Evolutionary conservation across 2,113 vertebrate genomes (phyloP).

Genomic region (Centrocercus urophasianus): DNA sequence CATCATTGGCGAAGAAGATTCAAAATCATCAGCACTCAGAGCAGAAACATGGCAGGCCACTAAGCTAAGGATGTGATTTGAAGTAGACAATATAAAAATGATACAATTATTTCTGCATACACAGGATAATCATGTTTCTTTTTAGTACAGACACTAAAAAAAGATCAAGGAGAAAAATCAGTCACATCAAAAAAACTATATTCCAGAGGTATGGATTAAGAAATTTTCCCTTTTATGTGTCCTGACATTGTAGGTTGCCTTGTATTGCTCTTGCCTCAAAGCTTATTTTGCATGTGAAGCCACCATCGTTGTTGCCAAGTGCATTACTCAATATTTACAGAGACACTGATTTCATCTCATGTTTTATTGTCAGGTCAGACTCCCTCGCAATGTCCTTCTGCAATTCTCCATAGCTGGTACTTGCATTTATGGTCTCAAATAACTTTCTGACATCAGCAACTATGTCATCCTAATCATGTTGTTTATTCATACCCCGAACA

Average conservation of each 20-base stretch:
- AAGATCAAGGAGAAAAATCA: not conserved
- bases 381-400: not conserved
- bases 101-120: not conserved
- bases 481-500: not conserved
- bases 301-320: not conserved
- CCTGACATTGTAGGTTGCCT: not conserved
- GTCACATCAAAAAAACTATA: not conserved
- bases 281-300: not conserved
- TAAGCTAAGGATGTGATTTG: not conserved
- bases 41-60: not conserved
- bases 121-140: not conserved
- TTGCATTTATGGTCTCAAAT: not conserved
- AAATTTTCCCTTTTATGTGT: rapidly evolving
- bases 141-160: not conserved
- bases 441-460: not conserved
- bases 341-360: rapidly evolving
- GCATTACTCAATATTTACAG: not conserved
- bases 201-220: not conserved
- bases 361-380: not conserved
- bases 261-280: not conserved
- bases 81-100: not conserved
- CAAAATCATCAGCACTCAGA: not conserved
- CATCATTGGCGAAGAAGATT: not conserved
- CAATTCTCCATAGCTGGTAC: not conserved
- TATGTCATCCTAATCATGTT: not conserved